Evolutionary conservation across 2,888 invertebrate genomes (phyloP).

Genomic region (Allygus modestus): DNA sequence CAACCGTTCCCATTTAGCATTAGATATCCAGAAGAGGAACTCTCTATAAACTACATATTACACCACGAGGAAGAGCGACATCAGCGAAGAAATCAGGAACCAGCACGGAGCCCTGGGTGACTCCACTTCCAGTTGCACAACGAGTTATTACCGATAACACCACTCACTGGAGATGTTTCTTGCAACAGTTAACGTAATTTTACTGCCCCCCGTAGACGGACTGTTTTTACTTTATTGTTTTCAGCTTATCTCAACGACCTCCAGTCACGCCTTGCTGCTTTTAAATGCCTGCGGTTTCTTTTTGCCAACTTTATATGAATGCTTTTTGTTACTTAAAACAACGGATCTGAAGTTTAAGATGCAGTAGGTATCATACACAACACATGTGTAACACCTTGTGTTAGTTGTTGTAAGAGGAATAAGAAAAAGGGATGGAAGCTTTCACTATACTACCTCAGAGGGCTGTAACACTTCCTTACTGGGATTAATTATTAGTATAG

Average conservation of each 20-base stretch:
- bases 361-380: no score
- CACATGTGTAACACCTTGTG: no score
- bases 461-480: no score
- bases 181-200: conserved; percentile 22
- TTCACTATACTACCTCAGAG: no score
- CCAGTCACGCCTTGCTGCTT: background rate
- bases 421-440: no score
- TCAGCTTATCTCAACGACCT: background rate
- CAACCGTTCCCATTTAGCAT: no score
- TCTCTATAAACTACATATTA: no score
- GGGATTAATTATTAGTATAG: no score
- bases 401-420: no score
- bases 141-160: background rate
- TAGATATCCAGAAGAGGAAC: no score
- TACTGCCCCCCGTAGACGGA: background rate
- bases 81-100: background rate
- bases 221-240: background rate
- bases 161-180: conserved; percentile 18
- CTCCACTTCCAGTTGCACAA: conserved; percentile 21
- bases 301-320: background rate
- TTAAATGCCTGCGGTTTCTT: background rate
- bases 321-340: no score
- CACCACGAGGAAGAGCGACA: conserved; percentile 4
- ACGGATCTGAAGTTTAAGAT: no score
- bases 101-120: conserved; percentile 10